Evolutionary conservation across 2,888 invertebrate species (phyloP), one percentile per base, ranked within the genome.

Genomic region (Hartigia nigra): DNA sequence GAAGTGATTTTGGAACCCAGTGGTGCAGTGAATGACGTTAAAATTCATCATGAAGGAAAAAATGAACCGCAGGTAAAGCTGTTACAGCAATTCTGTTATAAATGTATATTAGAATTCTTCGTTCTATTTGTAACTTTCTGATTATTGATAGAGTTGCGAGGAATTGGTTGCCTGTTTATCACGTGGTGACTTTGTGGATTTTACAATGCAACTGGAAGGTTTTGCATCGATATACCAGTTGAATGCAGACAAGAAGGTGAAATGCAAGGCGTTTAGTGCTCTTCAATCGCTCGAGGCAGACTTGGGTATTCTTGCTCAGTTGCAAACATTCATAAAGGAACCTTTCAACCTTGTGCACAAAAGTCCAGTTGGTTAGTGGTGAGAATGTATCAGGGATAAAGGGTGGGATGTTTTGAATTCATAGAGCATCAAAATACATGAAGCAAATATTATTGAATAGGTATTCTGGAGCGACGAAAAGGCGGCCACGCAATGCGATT

Each of bases 231-330:
- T 98, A 80, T 99, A 98, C 91, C 97, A 98, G 90, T 93, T 99
- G 14, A 97, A 97, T 92, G 97, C 98, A 12, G 98, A 99, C 89
- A 98, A 98, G 90, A 98, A 98, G 92, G 95, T 97, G 12, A 98
- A 98, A 92, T 96, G 96, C 84, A 98, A 98, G 93, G 98, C 98
- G 3, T 98, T 97, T 90, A 96, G 96, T 88, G 98, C 98, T 23
- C 92, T 99, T 77, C 97, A 97, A 90, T 97, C 98, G 55, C 93
- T 99, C 86, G 98, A 98, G 93, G 95, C 96, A 34, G 98, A 99
- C 92, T 93, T 99, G 79, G 95, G 95, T 84, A 95, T 95, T 76
- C 91, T 98, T 83, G 96, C 96, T 70, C 96, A 97, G 86, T 91
- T 96, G 55, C 96, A 97, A 89, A 95, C 94, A 78, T 95, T 95